Percentiles rank a stretch among this genome's conserved stretches.
phyloP scores from a whole-genome alignment of 37 sponge, comb jelly and placozoan genomes.

The Beroe forskalii region DNA sequence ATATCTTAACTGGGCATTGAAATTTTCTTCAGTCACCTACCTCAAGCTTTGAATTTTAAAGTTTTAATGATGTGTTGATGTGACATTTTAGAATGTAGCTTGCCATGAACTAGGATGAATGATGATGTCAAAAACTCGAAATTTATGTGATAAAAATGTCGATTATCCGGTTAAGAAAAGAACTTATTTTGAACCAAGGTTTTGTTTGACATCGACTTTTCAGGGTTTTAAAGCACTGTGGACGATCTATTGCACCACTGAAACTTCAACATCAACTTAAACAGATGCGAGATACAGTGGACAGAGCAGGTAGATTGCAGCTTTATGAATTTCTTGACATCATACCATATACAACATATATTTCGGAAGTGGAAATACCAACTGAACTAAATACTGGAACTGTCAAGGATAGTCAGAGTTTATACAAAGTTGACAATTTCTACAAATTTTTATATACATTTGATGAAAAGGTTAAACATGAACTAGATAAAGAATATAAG shows the following conservation, averaged over 20 bases:
- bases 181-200: too few species aligned
- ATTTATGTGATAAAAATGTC: too few species aligned
- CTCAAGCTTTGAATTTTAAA: too few species aligned
- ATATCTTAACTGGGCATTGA: too few species aligned
- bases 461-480: constrained; percentile 17
- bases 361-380: neutral
- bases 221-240: constrained; percentile 46
- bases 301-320: constrained; percentile 33
- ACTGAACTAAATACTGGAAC: constrained; percentile 20
- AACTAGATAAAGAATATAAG: constrained; percentile 35
- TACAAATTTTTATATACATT: constrained; percentile 40
- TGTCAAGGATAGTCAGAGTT: constrained; percentile 19
- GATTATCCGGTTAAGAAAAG: too few species aligned
- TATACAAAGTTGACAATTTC: constrained; percentile 54
- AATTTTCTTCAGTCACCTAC: too few species aligned
- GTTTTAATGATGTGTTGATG: too few species aligned
- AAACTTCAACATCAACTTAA: constrained; percentile 59
- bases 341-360: constrained; percentile 31
- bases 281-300: constrained; percentile 32
- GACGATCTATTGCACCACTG: constrained; percentile 57
- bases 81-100: too few species aligned
- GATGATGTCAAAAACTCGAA: too few species aligned
- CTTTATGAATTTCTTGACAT: constrained; percentile 54
- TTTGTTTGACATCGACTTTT: too few species aligned
- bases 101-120: too few species aligned